Evolutionary conservation across 2,888 invertebrate genomes (phyloP).

Genomic region (Polydrusus cervinus): DNA sequence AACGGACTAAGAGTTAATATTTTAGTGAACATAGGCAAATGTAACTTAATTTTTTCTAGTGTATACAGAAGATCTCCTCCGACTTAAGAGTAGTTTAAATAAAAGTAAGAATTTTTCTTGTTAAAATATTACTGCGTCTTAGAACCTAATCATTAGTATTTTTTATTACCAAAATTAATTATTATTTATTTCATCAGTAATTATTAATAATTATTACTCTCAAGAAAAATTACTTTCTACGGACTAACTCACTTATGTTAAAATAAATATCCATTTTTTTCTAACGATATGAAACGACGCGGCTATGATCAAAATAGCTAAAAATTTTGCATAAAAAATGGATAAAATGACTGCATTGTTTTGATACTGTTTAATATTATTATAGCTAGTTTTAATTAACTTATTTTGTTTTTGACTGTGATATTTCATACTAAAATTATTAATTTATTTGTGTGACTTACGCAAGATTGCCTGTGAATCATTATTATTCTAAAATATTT

Average conservation of each 20-base stretch:
- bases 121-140: not conserved
- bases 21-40: constrained; percentile 16
- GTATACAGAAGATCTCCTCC: constrained; percentile 38
- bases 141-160: not conserved
- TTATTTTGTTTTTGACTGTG: constrained; percentile 31
- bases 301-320: constrained; percentile 20
- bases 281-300: not conserved
- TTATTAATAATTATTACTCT: no score
- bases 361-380: constrained; percentile 18
- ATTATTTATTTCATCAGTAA: no score
- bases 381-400: constrained; percentile 30
- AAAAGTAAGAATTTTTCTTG: constrained; percentile 11
- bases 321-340: constrained; percentile 8
- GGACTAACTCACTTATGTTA: not conserved
- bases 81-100: not conserved
- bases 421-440: constrained; percentile 30
- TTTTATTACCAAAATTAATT: no score
- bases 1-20: constrained; percentile 35
- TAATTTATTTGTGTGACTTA: constrained; percentile 16
- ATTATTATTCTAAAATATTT: not conserved
- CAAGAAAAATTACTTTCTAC: constrained; percentile 17
- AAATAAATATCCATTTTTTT: constrained; percentile 20
- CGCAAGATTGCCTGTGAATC: not conserved
- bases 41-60: constrained; percentile 28
- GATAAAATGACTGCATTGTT: constrained; percentile 28